phyloP scores from a whole-genome alignment of 1,140 invertebrate species.

The Protaetia brevitarsis region DNA sequence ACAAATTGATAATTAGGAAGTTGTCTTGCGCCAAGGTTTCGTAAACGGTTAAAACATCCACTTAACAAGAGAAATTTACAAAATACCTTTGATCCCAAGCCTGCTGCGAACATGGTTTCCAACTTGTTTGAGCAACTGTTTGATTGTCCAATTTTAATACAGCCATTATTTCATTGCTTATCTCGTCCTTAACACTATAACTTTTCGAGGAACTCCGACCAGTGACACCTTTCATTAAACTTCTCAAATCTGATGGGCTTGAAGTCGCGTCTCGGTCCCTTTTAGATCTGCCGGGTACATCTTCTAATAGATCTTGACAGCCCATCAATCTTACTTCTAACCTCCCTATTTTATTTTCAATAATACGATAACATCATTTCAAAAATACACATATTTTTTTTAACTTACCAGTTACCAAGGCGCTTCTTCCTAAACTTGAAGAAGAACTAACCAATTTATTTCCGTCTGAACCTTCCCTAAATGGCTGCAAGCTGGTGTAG shows the following conservation, averaged over 20 bases:
- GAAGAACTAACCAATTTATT: slow-evolving; percentile 56
- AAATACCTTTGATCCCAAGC: slow-evolving; percentile 96
- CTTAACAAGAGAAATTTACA: background rate
- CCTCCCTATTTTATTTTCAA: slow-evolving; percentile 58
- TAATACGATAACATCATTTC: slow-evolving; percentile 50
- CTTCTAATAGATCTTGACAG: slow-evolving; percentile 94
- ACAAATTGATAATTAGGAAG: background rate
- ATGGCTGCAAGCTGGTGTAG: slow-evolving; percentile 74
- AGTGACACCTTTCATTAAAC: slow-evolving; percentile 90
- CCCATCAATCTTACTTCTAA: slow-evolving; percentile 86
- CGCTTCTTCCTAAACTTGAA: slow-evolving; percentile 67
- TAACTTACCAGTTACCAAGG: slow-evolving; percentile 65
- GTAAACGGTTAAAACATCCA: no score
- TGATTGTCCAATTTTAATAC: slow-evolving; percentile 97
- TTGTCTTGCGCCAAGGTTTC: background rate
- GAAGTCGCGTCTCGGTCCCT: slow-evolving; percentile 75
- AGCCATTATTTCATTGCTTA: slow-evolving; percentile 97
- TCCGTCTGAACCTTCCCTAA: slow-evolving; percentile 61
- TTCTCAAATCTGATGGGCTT: slow-evolving; percentile 84
- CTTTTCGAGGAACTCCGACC: slow-evolving; percentile 86
- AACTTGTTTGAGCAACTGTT: slow-evolving; percentile 92
- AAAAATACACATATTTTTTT: slow-evolving; percentile 54
- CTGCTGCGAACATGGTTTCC: slow-evolving; percentile 94
- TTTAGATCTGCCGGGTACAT: slow-evolving; percentile 86
- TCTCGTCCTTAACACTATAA: slow-evolving; percentile 95